phyloP scores from a whole-genome alignment of 2,888 invertebrate species.

The Volucella bombylans region DNA sequence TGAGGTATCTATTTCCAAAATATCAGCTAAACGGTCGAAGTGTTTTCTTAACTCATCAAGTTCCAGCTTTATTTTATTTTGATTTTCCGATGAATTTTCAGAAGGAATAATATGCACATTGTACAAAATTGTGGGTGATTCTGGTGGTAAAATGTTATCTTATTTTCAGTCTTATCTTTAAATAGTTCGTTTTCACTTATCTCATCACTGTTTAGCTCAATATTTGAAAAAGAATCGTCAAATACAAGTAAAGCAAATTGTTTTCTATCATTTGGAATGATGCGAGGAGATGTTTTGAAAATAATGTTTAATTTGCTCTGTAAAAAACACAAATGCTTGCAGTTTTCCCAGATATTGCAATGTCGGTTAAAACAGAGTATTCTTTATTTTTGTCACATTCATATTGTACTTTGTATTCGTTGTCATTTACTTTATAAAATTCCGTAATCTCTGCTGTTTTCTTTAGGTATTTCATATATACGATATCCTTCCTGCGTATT shows the following conservation, averaged over 20 bases:
- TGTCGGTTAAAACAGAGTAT: no score
- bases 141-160: background rate
- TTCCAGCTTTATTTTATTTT: background rate
- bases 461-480: slow-evolving; percentile 5
- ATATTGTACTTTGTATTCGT: background rate
- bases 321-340: background rate
- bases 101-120: slow-evolving; percentile 7
- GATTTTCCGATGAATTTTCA: slow-evolving; percentile 5
- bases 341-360: background rate
- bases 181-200: no score
- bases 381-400: no score
- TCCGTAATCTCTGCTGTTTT: slow-evolving; percentile 4
- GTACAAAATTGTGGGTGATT: background rate
- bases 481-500: slow-evolving; percentile 5
- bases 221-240: no score
- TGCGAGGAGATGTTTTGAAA: no score
- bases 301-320: background rate
- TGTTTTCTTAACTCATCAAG: background rate
- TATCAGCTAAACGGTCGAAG: no score
- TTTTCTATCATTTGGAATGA: background rate
- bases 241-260: no score
- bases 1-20: background rate
- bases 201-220: no score
- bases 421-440: slow-evolving; percentile 7
- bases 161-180: background rate